Conservation (phyloP, 2,113 vertebrate genomes). For the Callaeas wilsoni region DNA sequence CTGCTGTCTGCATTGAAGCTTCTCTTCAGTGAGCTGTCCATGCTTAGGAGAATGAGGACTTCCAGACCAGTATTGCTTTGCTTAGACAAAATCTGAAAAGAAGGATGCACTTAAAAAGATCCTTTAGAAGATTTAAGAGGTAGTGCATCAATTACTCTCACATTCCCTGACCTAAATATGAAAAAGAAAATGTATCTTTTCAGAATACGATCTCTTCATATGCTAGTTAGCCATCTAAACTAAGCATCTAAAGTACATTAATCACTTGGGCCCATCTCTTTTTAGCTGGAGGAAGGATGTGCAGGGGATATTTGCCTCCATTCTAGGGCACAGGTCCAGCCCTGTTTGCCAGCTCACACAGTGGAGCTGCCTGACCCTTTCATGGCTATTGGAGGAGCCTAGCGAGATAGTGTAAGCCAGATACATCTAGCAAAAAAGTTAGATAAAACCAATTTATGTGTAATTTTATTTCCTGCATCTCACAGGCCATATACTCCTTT, state of each 20-base stretch:
- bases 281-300: neutral
- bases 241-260: neutral
- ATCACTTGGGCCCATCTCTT: rapidly evolving
- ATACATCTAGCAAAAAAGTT: neutral
- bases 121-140: neutral
- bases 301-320: neutral
- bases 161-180: neutral
- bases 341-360: neutral
- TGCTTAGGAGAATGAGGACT: neutral
- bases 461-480: neutral
- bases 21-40: neutral
- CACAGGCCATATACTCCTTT: neutral
- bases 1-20: neutral
- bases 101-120: neutral
- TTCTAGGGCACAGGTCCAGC: too few species aligned
- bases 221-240: neutral
- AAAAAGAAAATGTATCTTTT: neutral
- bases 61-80: neutral
- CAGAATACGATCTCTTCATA: neutral
- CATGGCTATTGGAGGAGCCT: neutral
- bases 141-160: neutral
- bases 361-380: neutral
- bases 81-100: neutral
- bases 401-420: neutral
- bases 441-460: neutral